Evolutionary conservation across 64 coral and sea anemone genomes (phyloP).

Genomic region (Actinia equina): DNA sequence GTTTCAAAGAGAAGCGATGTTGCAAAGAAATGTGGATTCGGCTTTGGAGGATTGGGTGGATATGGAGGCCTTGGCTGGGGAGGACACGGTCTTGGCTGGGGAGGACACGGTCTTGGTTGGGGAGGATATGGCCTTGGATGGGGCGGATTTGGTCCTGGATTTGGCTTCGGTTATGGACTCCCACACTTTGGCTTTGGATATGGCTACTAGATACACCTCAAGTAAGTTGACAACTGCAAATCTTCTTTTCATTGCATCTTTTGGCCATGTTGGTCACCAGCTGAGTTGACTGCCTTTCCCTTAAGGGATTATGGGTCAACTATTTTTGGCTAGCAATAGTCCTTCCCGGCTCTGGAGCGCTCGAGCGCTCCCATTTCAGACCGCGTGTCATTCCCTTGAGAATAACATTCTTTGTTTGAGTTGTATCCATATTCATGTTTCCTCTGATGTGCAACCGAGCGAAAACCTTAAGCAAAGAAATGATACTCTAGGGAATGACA

Average conservation of each 20-base stretch:
- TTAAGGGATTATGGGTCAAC: too few species aligned
- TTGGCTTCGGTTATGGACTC: slow-evolving; percentile 4
- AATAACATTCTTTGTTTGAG: too few species aligned
- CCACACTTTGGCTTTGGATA: neutral
- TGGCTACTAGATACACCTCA: slow-evolving; percentile 1
- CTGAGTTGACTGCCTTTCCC: too few species aligned
- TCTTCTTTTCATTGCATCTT: neutral
- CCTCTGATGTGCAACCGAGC: too few species aligned
- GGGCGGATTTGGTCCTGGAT: slow-evolving; percentile 18
- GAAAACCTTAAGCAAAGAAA: too few species aligned
- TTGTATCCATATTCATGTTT: too few species aligned
- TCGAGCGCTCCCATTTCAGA: too few species aligned
- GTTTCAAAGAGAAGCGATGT: slow-evolving; percentile 17
- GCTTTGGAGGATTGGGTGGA: slow-evolving; percentile 17
- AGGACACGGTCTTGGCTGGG: slow-evolving; percentile 16
- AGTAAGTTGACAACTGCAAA: neutral
- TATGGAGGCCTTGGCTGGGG: slow-evolving; percentile 12
- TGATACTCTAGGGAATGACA: too few species aligned
- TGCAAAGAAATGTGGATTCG: slow-evolving; percentile 38
- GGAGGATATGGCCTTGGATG: neutral
- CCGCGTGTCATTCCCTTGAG: too few species aligned
- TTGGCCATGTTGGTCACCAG: neutral
- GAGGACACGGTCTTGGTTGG: too few species aligned
- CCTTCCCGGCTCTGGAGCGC: too few species aligned
- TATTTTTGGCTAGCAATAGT: too few species aligned